phyloP scores from a whole-genome alignment of 2,113 vertebrate genomes.

The Platichthys stellatus region DNA sequence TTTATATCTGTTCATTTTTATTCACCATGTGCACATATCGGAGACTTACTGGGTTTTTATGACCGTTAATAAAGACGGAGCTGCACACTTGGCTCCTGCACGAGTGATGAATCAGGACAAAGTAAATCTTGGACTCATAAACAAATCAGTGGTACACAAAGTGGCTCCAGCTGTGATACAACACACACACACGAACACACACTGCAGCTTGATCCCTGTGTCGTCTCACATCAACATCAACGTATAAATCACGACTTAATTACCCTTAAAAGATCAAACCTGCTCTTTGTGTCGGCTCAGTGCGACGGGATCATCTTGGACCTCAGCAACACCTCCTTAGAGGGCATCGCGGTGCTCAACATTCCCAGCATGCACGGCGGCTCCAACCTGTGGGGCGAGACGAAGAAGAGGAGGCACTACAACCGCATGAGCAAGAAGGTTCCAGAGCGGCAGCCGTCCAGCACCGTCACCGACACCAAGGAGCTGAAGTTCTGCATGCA shows the following conservation, averaged over 20 bases:
- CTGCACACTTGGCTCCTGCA: conserved; percentile 9
- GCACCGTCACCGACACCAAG: conserved; percentile 88
- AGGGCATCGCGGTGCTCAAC: conserved; percentile 94
- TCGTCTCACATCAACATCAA: not conserved
- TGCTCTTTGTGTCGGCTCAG: conserved; percentile 69
- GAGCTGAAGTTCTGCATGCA: conserved; percentile 95
- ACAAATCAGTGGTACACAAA: not conserved
- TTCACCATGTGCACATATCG: not conserved
- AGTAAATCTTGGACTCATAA: conserved; percentile 7
- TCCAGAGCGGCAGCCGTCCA: conserved; percentile 74
- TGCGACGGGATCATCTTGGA: conserved; percentile 92
- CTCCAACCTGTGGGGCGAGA: conserved; percentile 95
- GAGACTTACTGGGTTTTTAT: conserved; percentile 1
- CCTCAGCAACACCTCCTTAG: conserved; percentile 90
- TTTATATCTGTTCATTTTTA: conserved; percentile 20
- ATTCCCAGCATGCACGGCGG: conserved; percentile 98
- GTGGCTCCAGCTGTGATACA: not conserved
- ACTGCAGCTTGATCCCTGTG: not conserved
- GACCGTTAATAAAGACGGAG: not conserved
- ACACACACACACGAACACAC: not conserved
- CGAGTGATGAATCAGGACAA: conserved; percentile 10
- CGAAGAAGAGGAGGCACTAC: conserved; percentile 90
- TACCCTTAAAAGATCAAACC: not conserved
- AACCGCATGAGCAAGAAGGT: conserved; percentile 90
- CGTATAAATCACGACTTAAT: not conserved